Evolutionary conservation across 2,888 invertebrate genomes (phyloP), one percentile per base, ranked within the genome.

Genomic region (Priocnemis perturbator): DNA sequence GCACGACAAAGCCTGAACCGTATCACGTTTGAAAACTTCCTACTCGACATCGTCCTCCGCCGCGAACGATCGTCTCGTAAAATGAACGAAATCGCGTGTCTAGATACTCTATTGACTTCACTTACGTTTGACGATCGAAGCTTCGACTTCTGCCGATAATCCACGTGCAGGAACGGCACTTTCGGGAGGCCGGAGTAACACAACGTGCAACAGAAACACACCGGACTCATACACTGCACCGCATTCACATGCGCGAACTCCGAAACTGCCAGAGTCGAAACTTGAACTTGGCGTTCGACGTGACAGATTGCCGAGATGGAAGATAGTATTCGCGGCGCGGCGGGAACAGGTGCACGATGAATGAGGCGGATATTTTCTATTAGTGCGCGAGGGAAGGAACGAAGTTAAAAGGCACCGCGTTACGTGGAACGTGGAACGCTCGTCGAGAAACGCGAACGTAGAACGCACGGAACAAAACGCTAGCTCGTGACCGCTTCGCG

Each of bases 401-500:
- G 7, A 11, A 37, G 37, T 37, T 37, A 37, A 37, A 26, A 37
- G 37, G 11, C 37, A 37, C 37, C 37, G 37, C 37, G 37, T 11
- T 37, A 11, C 37, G 37, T 2, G 26, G 37, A 37, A n/a, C 26
- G 26, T 26, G 26, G 37, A 37, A 37, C 37, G 37, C 37, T 37
- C 4, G 37, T 3, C 37, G 37, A 37, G 26, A 37, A 37, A 37
- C 37, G 37, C 37, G 11, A 11, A 37, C 37, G 37, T 37, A 37
- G 1, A 37, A 37, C 4, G 37, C 37, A 37, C 37, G 37, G 37
- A 37, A 67, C 58, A 20, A 45, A 62, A 71, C 56, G 55, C 47
- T 64, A 60, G 65, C 58, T 69, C 60, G 19, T 64, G 59, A 77
- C 64, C 69, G 62, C 77, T 73, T 77, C 80, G 78, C 80, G 79